phyloP scores from a whole-genome alignment of 2,113 vertebrate genomes.

The Leptodactylus fuscus region DNA sequence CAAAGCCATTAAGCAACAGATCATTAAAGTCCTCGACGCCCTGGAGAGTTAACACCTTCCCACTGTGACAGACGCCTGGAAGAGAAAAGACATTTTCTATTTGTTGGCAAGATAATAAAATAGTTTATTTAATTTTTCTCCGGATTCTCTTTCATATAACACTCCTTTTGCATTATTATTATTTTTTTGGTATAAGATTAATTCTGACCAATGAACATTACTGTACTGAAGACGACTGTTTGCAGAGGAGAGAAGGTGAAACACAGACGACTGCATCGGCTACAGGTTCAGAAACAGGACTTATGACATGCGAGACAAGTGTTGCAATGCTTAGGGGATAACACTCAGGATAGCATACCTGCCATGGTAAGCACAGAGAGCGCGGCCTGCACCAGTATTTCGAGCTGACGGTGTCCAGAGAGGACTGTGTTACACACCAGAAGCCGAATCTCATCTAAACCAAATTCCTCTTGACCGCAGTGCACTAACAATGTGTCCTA shows the following conservation, averaged over 20 bases:
- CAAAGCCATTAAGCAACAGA: constrained; percentile 99
- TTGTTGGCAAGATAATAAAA: constrained; percentile 73
- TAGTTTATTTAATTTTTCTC: constrained; percentile 64
- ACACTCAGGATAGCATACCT: constrained; percentile 20
- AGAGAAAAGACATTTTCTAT: constrained; percentile 66
- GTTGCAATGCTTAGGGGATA: not conserved
- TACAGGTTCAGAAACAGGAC: not conserved
- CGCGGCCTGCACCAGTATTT: not conserved
- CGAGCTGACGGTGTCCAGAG: not conserved
- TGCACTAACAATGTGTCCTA: constrained; percentile 23
- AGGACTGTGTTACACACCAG: constrained; percentile 13
- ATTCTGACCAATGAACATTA: constrained; percentile 65
- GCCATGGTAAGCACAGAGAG: constrained; percentile 31
- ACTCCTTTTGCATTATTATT: constrained; percentile 68
- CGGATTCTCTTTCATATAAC: constrained; percentile 62
- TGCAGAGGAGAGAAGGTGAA: not conserved
- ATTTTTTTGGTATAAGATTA: constrained; percentile 70
- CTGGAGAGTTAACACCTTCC: constrained; percentile 88
- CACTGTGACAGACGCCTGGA: constrained; percentile 66
- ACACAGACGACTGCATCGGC: not conserved
- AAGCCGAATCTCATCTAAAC: constrained; percentile 4
- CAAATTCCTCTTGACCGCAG: not conserved
- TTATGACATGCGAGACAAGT: not conserved
- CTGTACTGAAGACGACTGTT: constrained; percentile 55
- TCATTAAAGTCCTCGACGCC: constrained; percentile 98